These are phyloP conservation scores for Phyllostomus hastatus DNA, from an alignment of 2,113 vertebrate genomes.

Conservation along the genomic window DNA sequence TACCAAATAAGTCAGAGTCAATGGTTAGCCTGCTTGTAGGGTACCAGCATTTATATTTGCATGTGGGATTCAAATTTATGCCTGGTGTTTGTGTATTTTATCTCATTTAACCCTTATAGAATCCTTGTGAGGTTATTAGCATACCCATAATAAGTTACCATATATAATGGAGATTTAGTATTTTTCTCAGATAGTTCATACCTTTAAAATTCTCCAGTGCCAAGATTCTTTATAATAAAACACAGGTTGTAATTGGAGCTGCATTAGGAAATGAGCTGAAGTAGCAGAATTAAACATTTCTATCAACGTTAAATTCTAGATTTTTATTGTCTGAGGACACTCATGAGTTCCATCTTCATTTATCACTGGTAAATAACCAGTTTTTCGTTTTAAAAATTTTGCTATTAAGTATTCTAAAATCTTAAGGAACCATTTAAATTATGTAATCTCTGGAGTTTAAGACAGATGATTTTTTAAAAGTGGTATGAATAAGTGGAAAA, in stretches of 20 bases:
- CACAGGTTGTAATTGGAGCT: not conserved
- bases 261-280: slow-evolving; percentile 25
- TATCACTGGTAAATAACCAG: not conserved
- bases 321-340: not conserved
- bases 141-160: not conserved
- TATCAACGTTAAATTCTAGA: not conserved
- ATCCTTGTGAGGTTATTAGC: not conserved
- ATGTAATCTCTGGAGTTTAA: not conserved
- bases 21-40: not conserved
- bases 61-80: slow-evolving; percentile 15
- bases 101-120: not conserved
- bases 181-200: slow-evolving; percentile 16
- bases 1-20: not conserved
- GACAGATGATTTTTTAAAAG: not conserved
- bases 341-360: not conserved
- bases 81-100: not conserved
- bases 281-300: not conserved
- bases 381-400: not conserved
- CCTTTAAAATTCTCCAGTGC: not conserved
- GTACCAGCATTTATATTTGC: not conserved
- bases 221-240: not conserved
- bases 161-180: not conserved
- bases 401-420: not conserved
- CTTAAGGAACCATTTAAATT: not conserved
- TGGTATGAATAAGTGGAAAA: not conserved